Conservation (phyloP, 2,888 invertebrate species). For the Eupeodes latifasciatus region DNA sequence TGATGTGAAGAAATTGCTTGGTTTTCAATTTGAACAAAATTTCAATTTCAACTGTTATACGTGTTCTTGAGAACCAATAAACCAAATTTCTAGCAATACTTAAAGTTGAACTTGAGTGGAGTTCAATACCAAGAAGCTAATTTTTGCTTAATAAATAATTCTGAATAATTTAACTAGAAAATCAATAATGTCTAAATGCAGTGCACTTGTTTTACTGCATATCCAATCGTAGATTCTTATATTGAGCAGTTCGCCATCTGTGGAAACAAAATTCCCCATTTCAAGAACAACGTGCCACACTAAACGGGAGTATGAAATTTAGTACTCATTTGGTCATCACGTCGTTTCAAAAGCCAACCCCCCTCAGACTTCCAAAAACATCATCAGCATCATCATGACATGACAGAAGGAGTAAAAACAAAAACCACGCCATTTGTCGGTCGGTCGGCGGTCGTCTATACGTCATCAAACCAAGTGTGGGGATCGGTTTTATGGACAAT, state of each 20-base stretch:
- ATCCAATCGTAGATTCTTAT: constrained; percentile 24
- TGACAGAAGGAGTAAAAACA: not conserved
- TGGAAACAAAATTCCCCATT: constrained; percentile 55
- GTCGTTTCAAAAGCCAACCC: constrained; percentile 29
- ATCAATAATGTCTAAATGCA: constrained; percentile 39
- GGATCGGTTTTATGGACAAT: constrained; percentile 68
- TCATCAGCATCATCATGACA: constrained; percentile 8
- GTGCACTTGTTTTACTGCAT: constrained; percentile 45
- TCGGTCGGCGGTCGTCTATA: not conserved
- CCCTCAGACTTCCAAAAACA: not conserved
- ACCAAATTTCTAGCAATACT: no score
- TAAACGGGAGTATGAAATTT: constrained; percentile 10
- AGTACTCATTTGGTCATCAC: constrained; percentile 54
- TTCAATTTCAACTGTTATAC: no score
- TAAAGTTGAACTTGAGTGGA: no score
- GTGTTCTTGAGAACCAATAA: no score
- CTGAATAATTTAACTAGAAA: no score
- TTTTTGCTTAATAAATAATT: no score
- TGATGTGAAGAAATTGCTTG: no score
- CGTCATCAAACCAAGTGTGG: constrained; percentile 50
- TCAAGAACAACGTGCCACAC: not conserved
- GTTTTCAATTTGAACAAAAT: no score
- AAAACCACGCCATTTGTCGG: not conserved
- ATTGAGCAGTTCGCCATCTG: constrained; percentile 58
- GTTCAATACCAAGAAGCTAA: no score